These are phyloP conservation scores for Bradypodion pumilum DNA, from an alignment of 2,797 vertebrate genomes.

Conservation along the genomic window DNA sequence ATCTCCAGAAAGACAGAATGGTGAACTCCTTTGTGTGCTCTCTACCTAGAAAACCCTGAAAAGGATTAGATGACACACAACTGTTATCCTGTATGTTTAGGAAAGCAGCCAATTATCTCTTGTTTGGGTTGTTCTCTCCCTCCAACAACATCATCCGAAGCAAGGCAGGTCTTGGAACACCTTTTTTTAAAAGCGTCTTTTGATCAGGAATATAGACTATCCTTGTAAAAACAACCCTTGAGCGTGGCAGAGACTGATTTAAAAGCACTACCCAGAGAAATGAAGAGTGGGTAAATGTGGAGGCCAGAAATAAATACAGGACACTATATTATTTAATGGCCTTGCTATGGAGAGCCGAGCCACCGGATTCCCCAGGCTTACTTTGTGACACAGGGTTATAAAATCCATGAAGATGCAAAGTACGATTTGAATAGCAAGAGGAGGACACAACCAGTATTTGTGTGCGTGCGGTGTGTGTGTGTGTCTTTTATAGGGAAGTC, in stretches of 20 bases:
- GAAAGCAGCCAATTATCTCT: conserved; percentile 37
- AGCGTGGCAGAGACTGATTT: conserved; percentile 28
- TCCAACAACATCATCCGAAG: conserved; percentile 1
- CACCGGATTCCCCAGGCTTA: conserved; percentile 5
- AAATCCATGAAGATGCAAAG: conserved; percentile 13
- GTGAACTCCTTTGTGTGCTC: too few species aligned
- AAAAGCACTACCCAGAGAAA: neutral
- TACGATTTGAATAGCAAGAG: conserved; percentile 4
- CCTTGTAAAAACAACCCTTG: conserved; percentile 19
- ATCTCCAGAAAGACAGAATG: too few species aligned
- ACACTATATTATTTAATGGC: conserved; percentile 27
- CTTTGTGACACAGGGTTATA: conserved; percentile 1
- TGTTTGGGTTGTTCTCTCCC: conserved; percentile 10
- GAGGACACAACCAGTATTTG: conserved; percentile 20
- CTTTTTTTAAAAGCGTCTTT: conserved; percentile 31
- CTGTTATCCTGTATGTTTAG: too few species aligned
- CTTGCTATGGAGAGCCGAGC: neutral
- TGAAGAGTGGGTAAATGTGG: neutral
- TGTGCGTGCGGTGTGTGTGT: neutral
- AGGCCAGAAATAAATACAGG: neutral
- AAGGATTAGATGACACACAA: too few species aligned
- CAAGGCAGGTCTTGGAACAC: conserved; percentile 25
- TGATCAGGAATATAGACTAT: conserved; percentile 27
- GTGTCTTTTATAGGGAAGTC: neutral
- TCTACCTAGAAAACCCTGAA: too few species aligned